These are phyloP conservation scores for Schrankia costaestrigalis DNA, from an alignment of 2,888 invertebrate genomes.

Conservation along the genomic window DNA sequence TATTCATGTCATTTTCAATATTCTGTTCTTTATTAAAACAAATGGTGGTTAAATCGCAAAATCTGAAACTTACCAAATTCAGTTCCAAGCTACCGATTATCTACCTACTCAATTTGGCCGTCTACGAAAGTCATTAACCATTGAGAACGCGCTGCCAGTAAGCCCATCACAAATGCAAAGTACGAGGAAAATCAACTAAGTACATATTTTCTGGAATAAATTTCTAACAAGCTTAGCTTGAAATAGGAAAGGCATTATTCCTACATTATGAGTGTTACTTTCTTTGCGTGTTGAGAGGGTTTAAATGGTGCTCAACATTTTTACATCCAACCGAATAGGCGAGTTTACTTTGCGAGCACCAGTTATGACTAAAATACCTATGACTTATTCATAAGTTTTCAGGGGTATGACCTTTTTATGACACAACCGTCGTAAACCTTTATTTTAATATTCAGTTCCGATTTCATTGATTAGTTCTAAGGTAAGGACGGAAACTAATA, in stretches of 20 bases:
- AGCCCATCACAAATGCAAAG: too few relatives aligned
- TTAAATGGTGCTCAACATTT: conserved; percentile 31
- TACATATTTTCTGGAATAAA: conserved; percentile 21
- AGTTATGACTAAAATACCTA: conserved; percentile 28
- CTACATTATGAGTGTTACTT: conserved; percentile 25
- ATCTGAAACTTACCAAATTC: too few relatives aligned
- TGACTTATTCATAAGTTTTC: conserved; percentile 36
- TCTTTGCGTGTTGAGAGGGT: conserved; percentile 32
- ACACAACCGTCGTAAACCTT: conserved; percentile 13
- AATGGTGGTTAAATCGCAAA: too few relatives aligned
- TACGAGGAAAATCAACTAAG: conserved; percentile 9
- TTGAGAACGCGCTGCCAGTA: too few relatives aligned
- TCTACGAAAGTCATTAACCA: too few relatives aligned
- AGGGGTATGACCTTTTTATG: conserved; percentile 28
- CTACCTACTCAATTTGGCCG: too few relatives aligned
- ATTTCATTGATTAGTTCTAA: conserved; percentile 12
- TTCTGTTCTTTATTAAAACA: too few relatives aligned
- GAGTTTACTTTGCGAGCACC: conserved; percentile 28
- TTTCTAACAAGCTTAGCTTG: conserved; percentile 23
- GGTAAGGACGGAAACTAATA: too few relatives aligned
- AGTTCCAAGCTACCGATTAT: too few relatives aligned
- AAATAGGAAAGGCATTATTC: conserved; percentile 29
- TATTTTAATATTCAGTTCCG: conserved; percentile 13
- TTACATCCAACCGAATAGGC: conserved; percentile 32
- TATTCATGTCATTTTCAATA: too few relatives aligned